Evolutionary conservation across 2,888 invertebrate genomes (phyloP).

Genomic region (Crepidodera aurea): DNA sequence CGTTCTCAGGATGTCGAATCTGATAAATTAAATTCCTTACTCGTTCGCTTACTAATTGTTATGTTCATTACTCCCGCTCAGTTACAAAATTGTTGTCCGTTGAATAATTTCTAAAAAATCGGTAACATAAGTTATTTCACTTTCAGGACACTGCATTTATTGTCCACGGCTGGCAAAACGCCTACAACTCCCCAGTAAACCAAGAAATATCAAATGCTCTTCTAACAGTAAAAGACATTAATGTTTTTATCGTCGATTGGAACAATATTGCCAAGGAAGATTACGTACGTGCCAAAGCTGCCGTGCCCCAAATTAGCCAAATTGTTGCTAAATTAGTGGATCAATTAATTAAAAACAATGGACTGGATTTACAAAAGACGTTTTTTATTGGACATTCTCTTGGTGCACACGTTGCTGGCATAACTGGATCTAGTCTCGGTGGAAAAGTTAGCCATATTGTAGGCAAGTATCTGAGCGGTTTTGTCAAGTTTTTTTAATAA

Average conservation of each 20-base stretch:
- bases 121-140: no score
- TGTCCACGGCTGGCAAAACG: constrained; percentile 53
- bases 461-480: constrained; percentile 2
- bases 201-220: constrained; percentile 44
- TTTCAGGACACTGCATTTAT: constrained; percentile 48
- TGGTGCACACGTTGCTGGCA: constrained; percentile 53
- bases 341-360: constrained; percentile 25
- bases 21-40: no score
- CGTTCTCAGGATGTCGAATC: no score
- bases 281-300: constrained; percentile 38
- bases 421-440: constrained; percentile 35
- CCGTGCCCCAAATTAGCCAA: constrained; percentile 46
- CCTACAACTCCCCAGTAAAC: constrained; percentile 46
- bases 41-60: no score
- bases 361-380: constrained; percentile 26
- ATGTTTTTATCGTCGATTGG: constrained; percentile 57
- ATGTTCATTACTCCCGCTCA: no score
- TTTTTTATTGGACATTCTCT: constrained; percentile 45
- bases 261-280: constrained; percentile 34
- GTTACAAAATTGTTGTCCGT: no score
- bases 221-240: constrained; percentile 45
- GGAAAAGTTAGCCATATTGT: constrained; percentile 48
- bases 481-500: not conserved
- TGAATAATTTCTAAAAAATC: no score
- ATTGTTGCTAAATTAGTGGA: constrained; percentile 43